Conservation (phyloP, 2,113 vertebrate species). For the Tachycineta bicolor region DNA sequence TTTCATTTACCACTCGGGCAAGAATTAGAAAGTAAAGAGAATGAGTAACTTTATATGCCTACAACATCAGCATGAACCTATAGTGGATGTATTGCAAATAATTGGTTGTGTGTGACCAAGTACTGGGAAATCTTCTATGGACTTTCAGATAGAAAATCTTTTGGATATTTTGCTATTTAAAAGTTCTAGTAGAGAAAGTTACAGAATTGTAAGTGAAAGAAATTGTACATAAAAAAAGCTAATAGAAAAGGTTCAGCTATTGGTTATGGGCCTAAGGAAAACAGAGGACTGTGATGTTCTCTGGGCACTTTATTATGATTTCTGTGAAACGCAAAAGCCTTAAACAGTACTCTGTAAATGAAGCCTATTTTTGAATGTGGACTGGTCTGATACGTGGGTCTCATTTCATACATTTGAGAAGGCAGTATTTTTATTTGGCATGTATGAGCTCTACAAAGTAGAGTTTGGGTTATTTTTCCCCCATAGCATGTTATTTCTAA, state of each 20-base stretch:
- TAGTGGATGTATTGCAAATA: not conserved
- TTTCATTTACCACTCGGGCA: not conserved
- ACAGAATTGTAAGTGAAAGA: not conserved
- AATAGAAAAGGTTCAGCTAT: not conserved
- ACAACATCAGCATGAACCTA: not conserved
- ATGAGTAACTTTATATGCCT: not conserved
- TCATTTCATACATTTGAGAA: not conserved
- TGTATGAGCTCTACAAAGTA: not conserved
- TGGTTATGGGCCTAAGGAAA: not conserved
- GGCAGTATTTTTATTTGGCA: not conserved
- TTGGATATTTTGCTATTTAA: accelerated
- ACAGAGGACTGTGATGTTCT: not conserved
- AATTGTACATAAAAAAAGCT: not conserved
- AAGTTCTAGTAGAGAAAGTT: not conserved
- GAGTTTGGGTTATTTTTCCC: not conserved
- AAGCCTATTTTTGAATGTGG: not conserved
- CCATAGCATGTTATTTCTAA: not conserved
- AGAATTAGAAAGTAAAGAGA: not conserved
- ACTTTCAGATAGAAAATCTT: not conserved
- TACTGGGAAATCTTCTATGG: not conserved
- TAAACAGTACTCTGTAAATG: not conserved
- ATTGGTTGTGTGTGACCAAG: not conserved
- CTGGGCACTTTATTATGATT: not conserved
- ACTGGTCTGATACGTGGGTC: not conserved
- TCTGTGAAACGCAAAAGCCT: not conserved